Evolutionary conservation across 1,140 invertebrate species (phyloP), one percentile per base, ranked within the genome.

Genomic region (Rhopalosiphum maidis): DNA sequence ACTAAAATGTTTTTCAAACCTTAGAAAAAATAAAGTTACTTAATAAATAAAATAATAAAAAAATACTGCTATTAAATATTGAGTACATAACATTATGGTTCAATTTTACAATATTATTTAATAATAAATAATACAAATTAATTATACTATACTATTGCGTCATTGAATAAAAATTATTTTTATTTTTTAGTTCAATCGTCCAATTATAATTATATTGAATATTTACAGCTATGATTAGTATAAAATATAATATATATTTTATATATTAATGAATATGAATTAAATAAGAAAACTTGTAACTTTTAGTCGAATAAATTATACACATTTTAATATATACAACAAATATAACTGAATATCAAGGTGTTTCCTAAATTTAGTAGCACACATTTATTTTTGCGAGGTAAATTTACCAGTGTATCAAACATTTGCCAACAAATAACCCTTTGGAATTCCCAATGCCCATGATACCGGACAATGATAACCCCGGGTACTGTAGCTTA

Each of bases 381-480:
- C 46, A 41, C 6, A 30, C 55, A 37, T 25, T 41, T 90, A 91
- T 77, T 77, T 90, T n/a, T n/a, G 60, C 1, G 18, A 91, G 55
- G 60, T 91, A 82, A 60, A 91, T 91, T 91, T 91, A 46, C 60
- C 37, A 91, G 54, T 77, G 41, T 77, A 91, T 82, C 55, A 46
- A 22, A 54, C 37, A 60, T 25, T 48, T 5, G 37, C 22, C 46
- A 46, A 91, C 90, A 82, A 91, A 91, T 82, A 68, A 91, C 90
- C 90, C n/a, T 77, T 46, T 51, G 68, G 68, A 82, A 91, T 91
- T 83, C 90, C 48, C n/a, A n/a, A 37, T 54, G 48, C 41, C 68
- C 68, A 22, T 2, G 68, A 30, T 77, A 83, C 43, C 43, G 46
- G 68, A 91, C 68, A 77, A 91, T 48, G 90, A 91, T 91, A 91